A percentile compares a stretch with the other conserved stretches of the same genome.
Evolutionary conservation across 1,140 invertebrate genomes (phyloP).

Genomic region (Bombyx mandarina): DNA sequence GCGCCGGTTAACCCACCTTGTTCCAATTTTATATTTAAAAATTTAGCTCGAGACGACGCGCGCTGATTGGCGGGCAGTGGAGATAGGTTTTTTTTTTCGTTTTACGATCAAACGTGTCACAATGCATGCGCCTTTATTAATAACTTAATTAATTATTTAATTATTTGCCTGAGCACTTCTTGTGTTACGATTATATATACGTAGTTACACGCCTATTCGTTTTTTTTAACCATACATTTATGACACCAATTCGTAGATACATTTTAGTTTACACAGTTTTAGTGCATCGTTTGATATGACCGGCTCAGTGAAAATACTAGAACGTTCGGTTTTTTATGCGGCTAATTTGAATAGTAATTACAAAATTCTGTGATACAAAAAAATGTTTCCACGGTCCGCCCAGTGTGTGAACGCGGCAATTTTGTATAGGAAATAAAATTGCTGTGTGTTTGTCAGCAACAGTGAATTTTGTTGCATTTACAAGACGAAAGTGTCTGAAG

Average conservation of each 20-base stretch:
- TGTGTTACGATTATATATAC: too few species aligned
- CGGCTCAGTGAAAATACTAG: too few species aligned
- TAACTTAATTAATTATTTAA: too few species aligned
- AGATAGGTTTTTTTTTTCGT: slow-evolving; percentile 12
- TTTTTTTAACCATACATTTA: too few species aligned
- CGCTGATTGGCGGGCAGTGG: slow-evolving; percentile 19
- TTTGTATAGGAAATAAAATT: not conserved
- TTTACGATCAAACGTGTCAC: slow-evolving; percentile 5
- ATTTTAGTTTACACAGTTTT: too few species aligned
- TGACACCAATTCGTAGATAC: too few species aligned
- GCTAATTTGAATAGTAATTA: too few species aligned
- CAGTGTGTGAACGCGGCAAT: slow-evolving; percentile 2
- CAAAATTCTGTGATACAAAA: not conserved
- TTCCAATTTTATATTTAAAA: slow-evolving; percentile 42
- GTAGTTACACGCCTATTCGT: too few species aligned
- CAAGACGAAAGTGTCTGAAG: slow-evolving; percentile 2
- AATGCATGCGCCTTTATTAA: too few species aligned
- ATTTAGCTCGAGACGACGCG: slow-evolving; percentile 22
- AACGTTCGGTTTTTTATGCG: too few species aligned
- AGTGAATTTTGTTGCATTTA: slow-evolving; percentile 9
- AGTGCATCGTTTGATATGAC: too few species aligned
- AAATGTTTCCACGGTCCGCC: slow-evolving; percentile 1
- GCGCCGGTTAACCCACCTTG: slow-evolving; percentile 43
- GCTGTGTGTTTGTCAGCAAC: slow-evolving; percentile 3
- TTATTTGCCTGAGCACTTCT: too few species aligned